These are phyloP conservation scores for Polydrusus pterygomalis DNA, from an alignment of 2,888 invertebrate genomes.

Conservation along the genomic window DNA sequence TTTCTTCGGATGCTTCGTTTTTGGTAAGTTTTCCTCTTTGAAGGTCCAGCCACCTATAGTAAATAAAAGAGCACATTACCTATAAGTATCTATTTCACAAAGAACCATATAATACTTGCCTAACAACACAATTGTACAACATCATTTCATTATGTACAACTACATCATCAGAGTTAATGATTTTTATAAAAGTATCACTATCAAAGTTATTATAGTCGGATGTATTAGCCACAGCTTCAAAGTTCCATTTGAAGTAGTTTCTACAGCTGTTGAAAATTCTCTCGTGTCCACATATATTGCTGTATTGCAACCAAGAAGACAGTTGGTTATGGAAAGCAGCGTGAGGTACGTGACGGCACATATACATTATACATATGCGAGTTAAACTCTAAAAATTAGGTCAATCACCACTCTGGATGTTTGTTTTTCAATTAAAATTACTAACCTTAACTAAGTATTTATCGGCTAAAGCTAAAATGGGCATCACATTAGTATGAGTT, in stretches of 20 bases:
- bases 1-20: constrained; percentile 72
- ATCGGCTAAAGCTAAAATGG: constrained; percentile 91
- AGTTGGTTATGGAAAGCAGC: constrained; percentile 88
- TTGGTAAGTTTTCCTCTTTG: constrained; percentile 79
- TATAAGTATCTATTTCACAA: constrained; percentile 1
- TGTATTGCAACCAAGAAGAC: constrained; percentile 94
- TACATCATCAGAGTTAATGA: constrained; percentile 90
- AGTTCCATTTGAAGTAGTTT: constrained; percentile 93
- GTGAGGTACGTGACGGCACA: constrained; percentile 90
- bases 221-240: constrained; percentile 87
- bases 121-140: constrained; percentile 69
- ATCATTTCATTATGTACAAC: constrained; percentile 93
- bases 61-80: not conserved
- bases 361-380: constrained; percentile 87
- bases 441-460: constrained; percentile 93
- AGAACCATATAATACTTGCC: constrained; percentile 21
- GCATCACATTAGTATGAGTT: constrained; percentile 88
- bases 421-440: not conserved
- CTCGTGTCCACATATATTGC: constrained; percentile 86
- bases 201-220: constrained; percentile 89
- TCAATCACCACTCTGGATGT: too few species aligned
- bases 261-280: constrained; percentile 82
- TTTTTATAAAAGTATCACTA: constrained; percentile 82
- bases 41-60: constrained; percentile 81
- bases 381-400: constrained; percentile 81